Evolutionary conservation across 2,888 invertebrate species (phyloP), one percentile per base, ranked within the genome.

Genomic region (Ectemnius lituratus): DNA sequence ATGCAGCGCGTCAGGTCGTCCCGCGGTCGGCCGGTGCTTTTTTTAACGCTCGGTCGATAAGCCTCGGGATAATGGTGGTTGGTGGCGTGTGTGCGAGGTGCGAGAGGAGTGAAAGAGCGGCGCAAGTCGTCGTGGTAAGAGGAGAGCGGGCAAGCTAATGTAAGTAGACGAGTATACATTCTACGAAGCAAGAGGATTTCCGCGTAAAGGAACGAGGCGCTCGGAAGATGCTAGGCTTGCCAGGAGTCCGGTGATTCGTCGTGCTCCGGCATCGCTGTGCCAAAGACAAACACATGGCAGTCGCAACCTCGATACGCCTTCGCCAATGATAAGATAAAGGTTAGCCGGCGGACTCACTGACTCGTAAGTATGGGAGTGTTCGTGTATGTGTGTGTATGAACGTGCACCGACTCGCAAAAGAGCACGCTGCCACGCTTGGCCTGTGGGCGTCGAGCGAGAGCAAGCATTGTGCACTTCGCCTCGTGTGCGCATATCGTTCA

Each of bases 281-380:
- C 71, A 75, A 81, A 77, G 79, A 82, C 80, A 78, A 84, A 83
- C 79, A 80, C 79, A 85, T 85, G 84, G 78, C 82, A 80, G 78
- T 76, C 83, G n/a, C n/a, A 84, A 76, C 81, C 82, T 73, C 82
- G 85, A 86, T 85, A 85, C 83, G 85, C 84, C 82, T 84, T 82
- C 85, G 79, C 66, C 84, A 81, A 84, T 86, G 88, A 88, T 88
- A 88, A 87, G 87, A 87, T 88, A 88, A 87, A 85, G 87, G 83
- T 83, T 81, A 80, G 83, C 74, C 18, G n/a, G 62, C 37, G 37
- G 8, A 37, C 37, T 11, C 23, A 23, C 23, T 23, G 23, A 23
- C 23, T 23, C 23, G 23, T 23, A 23, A 23, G 23, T 23, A 23
- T 23, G 3, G 3, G 37, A 37, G 37, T 70, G 62, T 70, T 28